Percentiles rank a stretch among this genome's conserved stretches.
These are phyloP conservation scores for Phaethon lepturus DNA, from an alignment of 2,113 vertebrate species.

Conservation along the genomic window DNA sequence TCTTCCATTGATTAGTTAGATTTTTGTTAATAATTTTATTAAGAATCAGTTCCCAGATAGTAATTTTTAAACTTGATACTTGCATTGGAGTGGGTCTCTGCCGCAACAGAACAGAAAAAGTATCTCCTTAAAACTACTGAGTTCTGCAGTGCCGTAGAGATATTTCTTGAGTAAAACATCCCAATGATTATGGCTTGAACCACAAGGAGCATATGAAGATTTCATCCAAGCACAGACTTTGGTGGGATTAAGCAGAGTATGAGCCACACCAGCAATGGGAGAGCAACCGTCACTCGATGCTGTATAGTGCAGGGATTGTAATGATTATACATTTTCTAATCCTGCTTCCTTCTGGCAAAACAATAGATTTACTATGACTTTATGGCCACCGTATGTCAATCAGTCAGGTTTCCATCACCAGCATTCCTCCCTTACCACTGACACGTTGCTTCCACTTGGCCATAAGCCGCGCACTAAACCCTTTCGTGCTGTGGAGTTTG, in stretches of 20 bases:
- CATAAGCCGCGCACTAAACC: slow-evolving; percentile 66
- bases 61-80: neutral
- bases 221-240: neutral
- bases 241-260: neutral
- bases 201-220: neutral
- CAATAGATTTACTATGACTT: slow-evolving; percentile 70
- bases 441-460: slow-evolving; percentile 72
- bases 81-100: neutral
- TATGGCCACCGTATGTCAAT: slow-evolving; percentile 56
- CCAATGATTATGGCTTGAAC: neutral
- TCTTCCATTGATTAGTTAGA: neutral
- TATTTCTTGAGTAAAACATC: neutral
- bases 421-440: slow-evolving; percentile 61
- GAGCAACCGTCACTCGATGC: slow-evolving; percentile 24
- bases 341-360: slow-evolving; percentile 59
- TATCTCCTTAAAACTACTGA: neutral
- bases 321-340: slow-evolving; percentile 68
- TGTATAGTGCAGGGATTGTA: slow-evolving; percentile 1
- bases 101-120: neutral
- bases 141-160: neutral
- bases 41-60: neutral
- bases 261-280: neutral
- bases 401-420: slow-evolving; percentile 54
- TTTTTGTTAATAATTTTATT: neutral
- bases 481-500: slow-evolving; percentile 53